These are phyloP conservation scores for Latheticus oryzae DNA, from an alignment of 2,888 invertebrate species.

Conservation along the genomic window DNA sequence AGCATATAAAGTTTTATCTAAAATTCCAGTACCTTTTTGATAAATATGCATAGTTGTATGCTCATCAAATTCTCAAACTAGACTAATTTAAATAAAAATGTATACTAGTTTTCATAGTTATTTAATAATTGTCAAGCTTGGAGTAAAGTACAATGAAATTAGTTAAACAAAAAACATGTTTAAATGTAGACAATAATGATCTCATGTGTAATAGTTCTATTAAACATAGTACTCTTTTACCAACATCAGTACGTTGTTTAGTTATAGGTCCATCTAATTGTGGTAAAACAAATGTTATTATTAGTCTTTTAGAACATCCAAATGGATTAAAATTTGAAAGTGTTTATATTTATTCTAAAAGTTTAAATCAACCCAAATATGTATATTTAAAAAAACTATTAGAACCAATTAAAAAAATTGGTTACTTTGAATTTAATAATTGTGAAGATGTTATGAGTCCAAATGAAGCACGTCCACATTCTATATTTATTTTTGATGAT, in stretches of 20 bases:
- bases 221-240: conserved; percentile 32
- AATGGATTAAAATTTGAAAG: conserved; percentile 60
- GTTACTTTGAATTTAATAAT: conserved; percentile 41
- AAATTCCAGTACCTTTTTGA: too few relatives aligned
- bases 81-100: too few relatives aligned
- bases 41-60: too few relatives aligned
- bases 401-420: conserved; percentile 44
- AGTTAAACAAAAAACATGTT: conserved; percentile 6
- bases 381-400: conserved; percentile 44
- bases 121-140: too few relatives aligned
- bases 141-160: neutral
- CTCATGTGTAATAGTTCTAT: neutral
- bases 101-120: too few relatives aligned
- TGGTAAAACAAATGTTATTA: conserved; percentile 60
- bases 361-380: conserved; percentile 55
- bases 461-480: conserved; percentile 49
- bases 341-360: conserved; percentile 58
- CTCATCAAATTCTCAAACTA: too few relatives aligned
- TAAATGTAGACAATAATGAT: conserved; percentile 7
- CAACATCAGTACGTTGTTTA: conserved; percentile 8
- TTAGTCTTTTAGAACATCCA: conserved; percentile 53
- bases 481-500: conserved; percentile 60
- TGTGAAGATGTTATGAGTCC: conserved; percentile 43
- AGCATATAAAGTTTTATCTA: too few relatives aligned
- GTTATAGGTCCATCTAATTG: conserved; percentile 55